These are phyloP conservation scores for Pterois miles DNA, from an alignment of 2,797 vertebrate genomes.

Conservation along the genomic window DNA sequence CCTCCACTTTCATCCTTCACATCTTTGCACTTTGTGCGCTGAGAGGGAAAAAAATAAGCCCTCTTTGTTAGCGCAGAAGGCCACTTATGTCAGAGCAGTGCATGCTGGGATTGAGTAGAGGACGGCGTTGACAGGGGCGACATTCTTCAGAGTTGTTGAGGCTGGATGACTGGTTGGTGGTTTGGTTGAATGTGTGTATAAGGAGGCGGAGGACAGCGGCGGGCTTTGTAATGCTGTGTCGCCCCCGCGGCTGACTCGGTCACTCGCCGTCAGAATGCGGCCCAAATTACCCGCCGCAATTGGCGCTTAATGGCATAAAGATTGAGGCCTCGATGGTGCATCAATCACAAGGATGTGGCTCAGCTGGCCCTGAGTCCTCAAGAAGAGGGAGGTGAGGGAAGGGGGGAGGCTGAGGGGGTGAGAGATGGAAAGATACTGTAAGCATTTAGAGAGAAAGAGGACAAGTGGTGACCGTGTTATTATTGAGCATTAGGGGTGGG, in stretches of 20 bases:
- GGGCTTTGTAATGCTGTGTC: constrained; percentile 65
- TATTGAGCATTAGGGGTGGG: neutral
- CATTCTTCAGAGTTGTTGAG: constrained; percentile 43
- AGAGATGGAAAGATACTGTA: neutral
- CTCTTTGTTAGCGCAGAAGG: constrained; percentile 48
- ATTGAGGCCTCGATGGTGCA: constrained; percentile 61
- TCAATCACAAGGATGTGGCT: constrained; percentile 57
- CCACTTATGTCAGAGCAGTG: constrained; percentile 38
- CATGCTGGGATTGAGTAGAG: constrained; percentile 41
- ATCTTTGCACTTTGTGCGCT: constrained; percentile 14
- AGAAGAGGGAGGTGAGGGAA: neutral
- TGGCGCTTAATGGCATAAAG: constrained; percentile 67
- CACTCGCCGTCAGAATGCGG: constrained; percentile 48
- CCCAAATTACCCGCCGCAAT: constrained; percentile 60
- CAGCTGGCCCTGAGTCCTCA: constrained; percentile 51
- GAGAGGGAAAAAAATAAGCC: constrained; percentile 4
- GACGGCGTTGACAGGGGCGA: constrained; percentile 17
- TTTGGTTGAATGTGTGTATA: constrained; percentile 19
- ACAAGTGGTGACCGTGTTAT: neutral
- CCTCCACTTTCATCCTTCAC: constrained; percentile 12
- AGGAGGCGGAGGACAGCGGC: constrained; percentile 56
- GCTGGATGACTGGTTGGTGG: neutral
- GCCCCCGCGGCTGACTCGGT: constrained; percentile 25
- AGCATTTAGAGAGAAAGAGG: neutral
- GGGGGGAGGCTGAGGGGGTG: neutral